Conservation (phyloP, 2,113 vertebrate species). For the Meleagris gallopavo region DNA sequence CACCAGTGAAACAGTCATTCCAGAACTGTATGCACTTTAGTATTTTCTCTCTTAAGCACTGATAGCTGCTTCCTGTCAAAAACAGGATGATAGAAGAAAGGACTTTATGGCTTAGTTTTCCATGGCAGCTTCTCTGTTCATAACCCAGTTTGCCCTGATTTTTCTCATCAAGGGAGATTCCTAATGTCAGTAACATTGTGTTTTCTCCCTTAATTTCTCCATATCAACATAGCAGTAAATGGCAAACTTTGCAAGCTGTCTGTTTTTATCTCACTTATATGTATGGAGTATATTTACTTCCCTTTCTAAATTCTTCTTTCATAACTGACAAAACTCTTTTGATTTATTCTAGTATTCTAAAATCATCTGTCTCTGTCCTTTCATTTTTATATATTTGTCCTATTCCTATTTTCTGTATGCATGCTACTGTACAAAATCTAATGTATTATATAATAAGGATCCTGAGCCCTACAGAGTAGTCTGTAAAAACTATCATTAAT, state of each 20-base stretch:
- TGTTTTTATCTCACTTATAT: neutral
- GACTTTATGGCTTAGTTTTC: constrained; percentile 24
- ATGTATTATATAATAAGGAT: neutral
- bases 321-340: neutral
- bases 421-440: neutral
- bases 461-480: neutral
- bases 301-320: constrained; percentile 2
- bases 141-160: constrained; percentile 2
- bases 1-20: neutral
- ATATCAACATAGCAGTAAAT: neutral
- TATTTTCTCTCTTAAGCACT: neutral
- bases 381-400: neutral
- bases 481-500: neutral
- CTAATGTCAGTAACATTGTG: constrained; percentile 7
- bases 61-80: neutral
- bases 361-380: neutral
- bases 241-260: neutral
- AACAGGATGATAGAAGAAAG: neutral
- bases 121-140: neutral
- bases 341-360: neutral
- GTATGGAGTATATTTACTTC: neutral
- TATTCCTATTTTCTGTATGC: neutral
- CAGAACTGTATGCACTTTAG: neutral
- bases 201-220: constrained; percentile 8
- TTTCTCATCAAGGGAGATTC: constrained; percentile 7